Evolutionary conservation across 2,113 vertebrate species (phyloP).

Genomic region (Callipepla squamata): DNA sequence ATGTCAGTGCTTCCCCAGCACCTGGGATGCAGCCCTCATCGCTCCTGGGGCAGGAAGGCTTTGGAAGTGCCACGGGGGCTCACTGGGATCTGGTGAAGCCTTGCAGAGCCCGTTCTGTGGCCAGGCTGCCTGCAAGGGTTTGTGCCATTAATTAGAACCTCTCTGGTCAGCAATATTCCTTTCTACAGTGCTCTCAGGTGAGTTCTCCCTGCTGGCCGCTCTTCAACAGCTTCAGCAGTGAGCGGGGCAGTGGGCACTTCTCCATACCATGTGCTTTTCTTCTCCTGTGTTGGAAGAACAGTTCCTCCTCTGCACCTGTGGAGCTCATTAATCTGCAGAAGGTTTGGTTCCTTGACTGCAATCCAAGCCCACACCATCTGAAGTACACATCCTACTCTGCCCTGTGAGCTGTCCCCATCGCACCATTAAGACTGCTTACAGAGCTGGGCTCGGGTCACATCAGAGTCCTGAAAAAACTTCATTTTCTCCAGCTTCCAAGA

Average conservation of each 20-base stretch:
- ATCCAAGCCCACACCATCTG: constrained; percentile 51
- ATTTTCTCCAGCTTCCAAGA: background rate
- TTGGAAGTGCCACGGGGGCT: background rate
- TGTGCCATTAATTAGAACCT: no score
- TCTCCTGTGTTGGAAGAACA: constrained; percentile 45
- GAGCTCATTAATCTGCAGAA: constrained; percentile 67
- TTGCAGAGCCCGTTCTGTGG: no score
- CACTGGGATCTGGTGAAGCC: background rate
- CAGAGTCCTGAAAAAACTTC: background rate
- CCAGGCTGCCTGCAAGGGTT: no score
- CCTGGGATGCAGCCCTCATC: background rate
- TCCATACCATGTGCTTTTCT: constrained; percentile 60
- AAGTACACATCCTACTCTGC: constrained; percentile 31
- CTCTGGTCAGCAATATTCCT: no score
- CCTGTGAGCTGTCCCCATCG: constrained; percentile 4
- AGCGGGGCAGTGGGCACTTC: constrained; percentile 40
- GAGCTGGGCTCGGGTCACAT: background rate
- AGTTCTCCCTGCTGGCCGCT: constrained; percentile 23
- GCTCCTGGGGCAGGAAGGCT: background rate
- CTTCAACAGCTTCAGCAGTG: constrained; percentile 43
- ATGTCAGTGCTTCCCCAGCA: constrained; percentile 34
- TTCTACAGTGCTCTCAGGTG: no score
- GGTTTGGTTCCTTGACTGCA: constrained; percentile 49
- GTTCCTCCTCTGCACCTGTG: constrained; percentile 68
- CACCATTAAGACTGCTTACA: background rate